Conservation (phyloP, 1,140 invertebrate genomes). For the Halictus rubicundus region DNA sequence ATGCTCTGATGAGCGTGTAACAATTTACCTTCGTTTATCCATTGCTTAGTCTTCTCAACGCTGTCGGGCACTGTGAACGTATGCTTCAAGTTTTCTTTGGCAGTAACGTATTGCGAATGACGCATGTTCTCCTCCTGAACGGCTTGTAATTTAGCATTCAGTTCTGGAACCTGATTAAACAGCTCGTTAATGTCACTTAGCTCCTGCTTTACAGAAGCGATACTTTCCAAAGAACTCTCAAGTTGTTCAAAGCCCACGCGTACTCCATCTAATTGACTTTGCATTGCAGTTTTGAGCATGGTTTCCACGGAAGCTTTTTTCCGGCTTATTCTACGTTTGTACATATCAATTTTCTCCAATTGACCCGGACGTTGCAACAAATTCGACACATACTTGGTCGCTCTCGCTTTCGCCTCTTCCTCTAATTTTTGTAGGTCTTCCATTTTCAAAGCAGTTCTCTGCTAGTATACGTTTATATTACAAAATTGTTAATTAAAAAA, state of each 20-base stretch:
- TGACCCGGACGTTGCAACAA: constrained; percentile 97
- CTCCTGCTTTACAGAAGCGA: constrained; percentile 87
- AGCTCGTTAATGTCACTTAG: constrained; percentile 76
- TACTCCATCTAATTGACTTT: constrained; percentile 98
- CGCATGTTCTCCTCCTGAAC: constrained; percentile 95
- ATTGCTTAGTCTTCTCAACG: constrained; percentile 95
- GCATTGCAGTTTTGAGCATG: constrained; percentile 98
- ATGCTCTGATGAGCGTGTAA: constrained; percentile 97
- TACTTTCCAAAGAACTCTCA: constrained; percentile 90
- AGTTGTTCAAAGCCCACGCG: constrained; percentile 95
- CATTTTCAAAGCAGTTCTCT: constrained; percentile 80
- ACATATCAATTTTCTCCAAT: constrained; percentile 96
- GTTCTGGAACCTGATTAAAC: constrained; percentile 85
- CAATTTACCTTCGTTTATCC: constrained; percentile 97
- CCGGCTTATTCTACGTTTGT: constrained; percentile 88
- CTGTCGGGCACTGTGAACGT: constrained; percentile 99
- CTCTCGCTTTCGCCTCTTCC: constrained; percentile 90
- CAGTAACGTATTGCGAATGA: constrained; percentile 97
- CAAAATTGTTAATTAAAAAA: constrained; percentile 9
- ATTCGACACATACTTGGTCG: constrained; percentile 94
- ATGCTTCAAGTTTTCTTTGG: constrained; percentile 98
- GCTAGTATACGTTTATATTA: background rate
- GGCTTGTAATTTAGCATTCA: constrained; percentile 90
- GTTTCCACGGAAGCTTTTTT: constrained; percentile 98
- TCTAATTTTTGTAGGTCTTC: constrained; percentile 87